phyloP scores from a whole-genome alignment of 2,113 vertebrate genomes.

The Motacilla tschutschensis region DNA sequence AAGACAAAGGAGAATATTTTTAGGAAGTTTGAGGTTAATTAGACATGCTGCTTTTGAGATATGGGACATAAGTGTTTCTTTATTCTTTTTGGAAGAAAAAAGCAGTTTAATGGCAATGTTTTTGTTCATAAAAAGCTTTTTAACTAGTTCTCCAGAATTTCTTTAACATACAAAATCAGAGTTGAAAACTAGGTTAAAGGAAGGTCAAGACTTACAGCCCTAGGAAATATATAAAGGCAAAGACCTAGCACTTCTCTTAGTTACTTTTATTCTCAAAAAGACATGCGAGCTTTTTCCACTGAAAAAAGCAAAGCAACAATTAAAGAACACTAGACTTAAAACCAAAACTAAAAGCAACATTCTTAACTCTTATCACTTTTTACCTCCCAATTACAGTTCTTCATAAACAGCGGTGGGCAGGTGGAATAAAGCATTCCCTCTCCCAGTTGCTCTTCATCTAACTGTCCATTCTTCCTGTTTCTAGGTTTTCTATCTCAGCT shows the following conservation, averaged over 20 bases:
- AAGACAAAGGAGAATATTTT: constrained; percentile 61
- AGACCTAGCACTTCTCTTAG: not conserved
- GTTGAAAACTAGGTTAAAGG: constrained; percentile 2
- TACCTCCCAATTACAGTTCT: not conserved
- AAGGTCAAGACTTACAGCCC: not conserved
- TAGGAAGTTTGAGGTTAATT: constrained; percentile 65
- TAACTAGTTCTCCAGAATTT: constrained; percentile 22
- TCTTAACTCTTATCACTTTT: not conserved
- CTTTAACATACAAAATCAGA: constrained; percentile 2
- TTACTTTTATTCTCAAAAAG: not conserved
- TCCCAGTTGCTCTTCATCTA: not conserved
- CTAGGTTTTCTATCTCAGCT: not conserved
- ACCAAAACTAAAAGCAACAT: constrained; percentile 15
- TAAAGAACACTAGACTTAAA: not conserved
- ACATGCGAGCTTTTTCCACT: not conserved
- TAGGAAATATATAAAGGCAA: not conserved
- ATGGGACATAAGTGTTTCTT: not conserved
- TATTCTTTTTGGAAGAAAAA: constrained; percentile 17
- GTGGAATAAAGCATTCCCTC: not conserved
- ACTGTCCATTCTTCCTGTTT: not conserved
- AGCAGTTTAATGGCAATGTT: not conserved
- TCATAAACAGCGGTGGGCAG: not conserved
- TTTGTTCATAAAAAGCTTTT: not conserved
- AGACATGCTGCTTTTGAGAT: constrained; percentile 50
- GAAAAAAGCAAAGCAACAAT: not conserved